phyloP scores from a whole-genome alignment of 1,140 invertebrate species.

The Dolichoris vasculosae region DNA sequence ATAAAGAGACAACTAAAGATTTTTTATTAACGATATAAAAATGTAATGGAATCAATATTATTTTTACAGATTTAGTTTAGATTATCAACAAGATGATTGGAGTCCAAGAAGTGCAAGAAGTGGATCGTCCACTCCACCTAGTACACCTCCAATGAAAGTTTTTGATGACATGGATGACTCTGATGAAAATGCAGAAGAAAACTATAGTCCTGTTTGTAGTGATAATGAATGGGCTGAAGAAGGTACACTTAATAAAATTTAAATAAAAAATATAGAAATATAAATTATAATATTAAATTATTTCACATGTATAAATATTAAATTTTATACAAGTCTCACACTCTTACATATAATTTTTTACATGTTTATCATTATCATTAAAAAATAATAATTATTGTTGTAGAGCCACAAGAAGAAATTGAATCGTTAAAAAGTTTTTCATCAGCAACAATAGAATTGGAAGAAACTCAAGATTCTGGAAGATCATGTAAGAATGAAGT shows the following conservation, averaged over 20 bases:
- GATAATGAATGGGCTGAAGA: constrained; percentile 65
- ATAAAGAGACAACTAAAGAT: not conserved
- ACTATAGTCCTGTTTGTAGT: constrained; percentile 71
- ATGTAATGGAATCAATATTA: not conserved
- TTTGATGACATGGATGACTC: constrained; percentile 55
- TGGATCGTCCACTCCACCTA: constrained; percentile 64
- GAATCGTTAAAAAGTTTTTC: constrained; percentile 62
- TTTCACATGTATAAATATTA: not conserved
- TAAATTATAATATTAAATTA: not conserved
- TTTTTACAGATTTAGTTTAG: constrained; percentile 63
- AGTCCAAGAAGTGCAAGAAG: constrained; percentile 65
- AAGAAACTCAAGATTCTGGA: constrained; percentile 48
- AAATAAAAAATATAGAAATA: not conserved
- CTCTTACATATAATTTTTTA: not conserved
- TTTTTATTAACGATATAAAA: not conserved
- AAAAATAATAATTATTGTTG: constrained; percentile 37
- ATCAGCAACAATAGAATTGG: constrained; percentile 58
- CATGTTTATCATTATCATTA: not conserved
- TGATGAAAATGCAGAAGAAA: constrained; percentile 63
- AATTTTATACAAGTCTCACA: not conserved
- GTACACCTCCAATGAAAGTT: constrained; percentile 63
- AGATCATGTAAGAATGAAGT: constrained; percentile 44
- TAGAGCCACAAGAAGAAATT: constrained; percentile 61
- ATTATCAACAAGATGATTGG: constrained; percentile 67
- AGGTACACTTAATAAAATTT: constrained; percentile 40